These are phyloP conservation scores for Drosophila bocqueti DNA, from an alignment of 1,140 invertebrate species.

Conservation along the genomic window DNA sequence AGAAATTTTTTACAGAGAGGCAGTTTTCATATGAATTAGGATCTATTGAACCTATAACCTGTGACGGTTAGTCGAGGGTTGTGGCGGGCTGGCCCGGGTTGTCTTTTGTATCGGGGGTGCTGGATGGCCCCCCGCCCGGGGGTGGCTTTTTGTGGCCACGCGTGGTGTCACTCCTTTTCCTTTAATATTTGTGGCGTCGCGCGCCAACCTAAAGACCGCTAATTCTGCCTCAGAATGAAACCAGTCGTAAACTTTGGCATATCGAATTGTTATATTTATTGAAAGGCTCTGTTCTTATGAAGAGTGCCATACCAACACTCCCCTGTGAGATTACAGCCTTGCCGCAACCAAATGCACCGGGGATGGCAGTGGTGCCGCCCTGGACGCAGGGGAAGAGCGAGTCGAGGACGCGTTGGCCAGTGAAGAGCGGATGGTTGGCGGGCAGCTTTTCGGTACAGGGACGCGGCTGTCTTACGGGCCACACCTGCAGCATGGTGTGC, in stretches of 20 bases:
- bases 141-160: too few species aligned
- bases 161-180: too few species aligned
- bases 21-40: not conserved
- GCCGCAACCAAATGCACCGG: conserved; percentile 96
- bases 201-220: not conserved
- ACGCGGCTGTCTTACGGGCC: conserved; percentile 98
- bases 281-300: too few species aligned
- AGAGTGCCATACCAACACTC: conserved; percentile 82
- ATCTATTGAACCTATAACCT: not conserved
- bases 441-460: conserved; percentile 99
- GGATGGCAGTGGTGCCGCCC: conserved; percentile 99
- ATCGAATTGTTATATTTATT: not conserved
- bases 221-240: too few species aligned
- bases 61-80: too few species aligned
- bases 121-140: too few species aligned
- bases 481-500: conserved; percentile 97
- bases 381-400: conserved; percentile 99
- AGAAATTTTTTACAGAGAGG: not conserved
- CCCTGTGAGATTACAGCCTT: conserved; percentile 96
- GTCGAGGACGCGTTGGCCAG: conserved; percentile 98
- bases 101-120: too few species aligned
- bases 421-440: conserved; percentile 98
- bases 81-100: too few species aligned
- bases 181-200: too few species aligned
- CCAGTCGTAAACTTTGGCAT: too few species aligned